Base-by-base conservation (phyloP, 2,888 invertebrate genomes). In the Zaprionus obscuricornis region DNA sequence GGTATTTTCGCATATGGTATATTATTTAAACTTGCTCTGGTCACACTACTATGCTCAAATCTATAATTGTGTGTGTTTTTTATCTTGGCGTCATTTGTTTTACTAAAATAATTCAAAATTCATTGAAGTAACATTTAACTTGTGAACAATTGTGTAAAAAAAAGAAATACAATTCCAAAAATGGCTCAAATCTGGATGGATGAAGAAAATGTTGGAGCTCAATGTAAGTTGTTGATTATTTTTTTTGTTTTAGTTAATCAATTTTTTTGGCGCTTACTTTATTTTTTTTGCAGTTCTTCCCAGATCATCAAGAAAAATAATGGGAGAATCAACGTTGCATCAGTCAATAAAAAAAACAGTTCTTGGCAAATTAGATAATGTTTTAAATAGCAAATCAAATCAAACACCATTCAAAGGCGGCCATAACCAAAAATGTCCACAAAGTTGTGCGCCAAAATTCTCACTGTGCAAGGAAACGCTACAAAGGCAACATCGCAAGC, bases 111-210 rank as follows among this genome's bases (percentile, higher is more conserved):
- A n/a, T n/a, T n/a, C n/a, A n/a, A n/a, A n/a, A n/a, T n/a, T n/a
- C n/a, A n/a, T n/a, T n/a, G n/a, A n/a, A n/a, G n/a, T n/a, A n/a
- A n/a, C n/a, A n/a, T n/a, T n/a, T n/a, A n/a, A n/a, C n/a, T n/a
- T n/a, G n/a, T n/a, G n/a, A 27, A 3, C 59, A 59, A 11, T 37
- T 33, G 45, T 50, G 27, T 10, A 2, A 3, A n/a, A 16, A n/a
- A n/a, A n/a, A n/a, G n/a, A n/a, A n/a, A n/a, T n/a, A n/a, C n/a
- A 17, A 40, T 13, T 22, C 8, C 14, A 3, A 20, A 8, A 2
- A 68, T 68, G 73, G 50, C 51, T 1, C 62, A 63, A 18, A 73
- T 73, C 2, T 70, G 63, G 68, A 31, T 73, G 37, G 69, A 63
- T 14, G 36, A 17, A 1, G 73, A 70, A 36, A 70, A 70, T 24